Evolutionary conservation across 2,888 invertebrate species (phyloP).

Genomic region (Sarcophaga subvicina): DNA sequence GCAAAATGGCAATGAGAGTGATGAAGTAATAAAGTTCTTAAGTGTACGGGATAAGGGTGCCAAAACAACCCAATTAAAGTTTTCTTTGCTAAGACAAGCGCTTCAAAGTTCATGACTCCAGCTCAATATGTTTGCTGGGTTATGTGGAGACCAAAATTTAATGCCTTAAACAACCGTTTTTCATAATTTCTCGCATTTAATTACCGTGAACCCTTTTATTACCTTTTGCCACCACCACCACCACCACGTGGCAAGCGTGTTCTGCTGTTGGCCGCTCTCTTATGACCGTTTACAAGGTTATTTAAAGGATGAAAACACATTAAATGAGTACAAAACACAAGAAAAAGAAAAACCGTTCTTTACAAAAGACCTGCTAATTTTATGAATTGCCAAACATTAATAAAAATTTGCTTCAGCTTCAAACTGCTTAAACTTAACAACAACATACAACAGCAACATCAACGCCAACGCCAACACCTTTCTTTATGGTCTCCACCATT

Average conservation of each 20-base stretch:
- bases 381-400: constrained; percentile 65
- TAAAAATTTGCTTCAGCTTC: constrained; percentile 62
- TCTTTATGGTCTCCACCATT: constrained; percentile 44
- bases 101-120: background rate
- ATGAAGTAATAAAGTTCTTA: background rate
- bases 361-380: constrained; percentile 64
- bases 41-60: background rate
- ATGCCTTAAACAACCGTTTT: constrained; percentile 13
- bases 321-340: constrained; percentile 1
- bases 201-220: constrained; percentile 65
- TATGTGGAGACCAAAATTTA: background rate
- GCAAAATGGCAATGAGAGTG: background rate
- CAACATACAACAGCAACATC: constrained; percentile 3
- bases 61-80: constrained; percentile 11
- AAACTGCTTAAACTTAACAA: constrained; percentile 15
- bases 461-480: constrained; percentile 1
- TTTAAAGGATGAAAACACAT: constrained; percentile 16
- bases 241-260: background rate
- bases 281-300: background rate
- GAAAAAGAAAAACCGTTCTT: constrained; percentile 9
- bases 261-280: background rate
- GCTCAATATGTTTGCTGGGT: background rate
- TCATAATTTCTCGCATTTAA: constrained; percentile 60
- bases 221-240: background rate
- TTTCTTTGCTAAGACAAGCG: background rate